phyloP scores from a whole-genome alignment of 2,113 vertebrate species.

The Thunnus thynnus region DNA sequence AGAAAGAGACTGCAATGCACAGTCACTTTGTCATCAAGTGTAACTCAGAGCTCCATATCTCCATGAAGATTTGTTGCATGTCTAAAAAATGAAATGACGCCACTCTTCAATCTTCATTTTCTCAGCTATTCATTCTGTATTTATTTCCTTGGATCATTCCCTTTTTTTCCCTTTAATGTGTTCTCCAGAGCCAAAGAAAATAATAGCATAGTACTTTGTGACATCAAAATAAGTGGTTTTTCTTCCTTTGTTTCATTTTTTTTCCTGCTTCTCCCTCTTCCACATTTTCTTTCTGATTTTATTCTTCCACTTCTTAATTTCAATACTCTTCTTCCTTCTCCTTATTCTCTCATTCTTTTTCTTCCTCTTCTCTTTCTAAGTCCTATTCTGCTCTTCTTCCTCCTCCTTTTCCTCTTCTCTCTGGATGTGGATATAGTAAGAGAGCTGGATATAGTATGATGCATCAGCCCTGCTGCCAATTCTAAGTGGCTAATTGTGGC shows the following conservation, averaged over 20 bases:
- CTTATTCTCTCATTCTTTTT: slow-evolving; percentile 5
- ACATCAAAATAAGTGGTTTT: neutral
- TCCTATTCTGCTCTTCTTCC: neutral
- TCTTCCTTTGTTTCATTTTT: neutral
- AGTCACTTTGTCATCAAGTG: slow-evolving; percentile 44
- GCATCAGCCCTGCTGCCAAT: neutral
- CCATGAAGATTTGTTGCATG: slow-evolving; percentile 31
- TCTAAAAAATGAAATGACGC: neutral
- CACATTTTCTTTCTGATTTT: neutral
- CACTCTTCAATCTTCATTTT: slow-evolving; percentile 50
- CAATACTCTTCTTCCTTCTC: neutral
- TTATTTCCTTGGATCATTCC: slow-evolving; percentile 24
- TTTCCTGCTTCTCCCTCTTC: neutral
- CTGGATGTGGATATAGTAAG: neutral
- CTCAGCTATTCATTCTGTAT: slow-evolving; percentile 16
- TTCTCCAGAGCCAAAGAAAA: slow-evolving; percentile 27
- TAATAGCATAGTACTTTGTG: slow-evolving; percentile 18
- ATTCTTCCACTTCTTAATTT: neutral
- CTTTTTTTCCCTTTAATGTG: slow-evolving; percentile 17
- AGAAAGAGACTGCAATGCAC: slow-evolving; percentile 29
- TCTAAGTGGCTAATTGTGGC: neutral
- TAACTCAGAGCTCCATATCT: slow-evolving; percentile 20
- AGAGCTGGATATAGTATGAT: neutral
- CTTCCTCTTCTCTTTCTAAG: neutral
- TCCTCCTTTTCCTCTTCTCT: neutral